phyloP scores from a whole-genome alignment of 2,113 vertebrate species.

The Tylochromis polylepis region DNA sequence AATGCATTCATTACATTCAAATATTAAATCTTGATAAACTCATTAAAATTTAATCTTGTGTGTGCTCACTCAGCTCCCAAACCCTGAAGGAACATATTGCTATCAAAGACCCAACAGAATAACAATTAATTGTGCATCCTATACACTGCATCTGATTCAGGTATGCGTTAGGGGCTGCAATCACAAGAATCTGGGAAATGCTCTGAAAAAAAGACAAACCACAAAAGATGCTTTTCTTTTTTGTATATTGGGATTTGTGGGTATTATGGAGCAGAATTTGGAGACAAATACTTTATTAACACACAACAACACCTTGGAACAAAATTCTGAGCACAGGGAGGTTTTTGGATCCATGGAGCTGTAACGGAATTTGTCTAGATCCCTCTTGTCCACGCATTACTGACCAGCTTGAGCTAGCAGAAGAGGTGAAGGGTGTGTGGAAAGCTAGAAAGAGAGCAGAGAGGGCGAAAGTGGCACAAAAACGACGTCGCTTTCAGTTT shows the following conservation, averaged over 20 bases:
- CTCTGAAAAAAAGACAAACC: neutral
- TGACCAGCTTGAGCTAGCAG: slow-evolving; percentile 18
- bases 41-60: slow-evolving; percentile 6
- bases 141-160: neutral
- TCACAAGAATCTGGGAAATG: neutral
- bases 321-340: slow-evolving; percentile 27
- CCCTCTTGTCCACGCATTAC: slow-evolving; percentile 19
- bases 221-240: neutral
- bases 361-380: slow-evolving; percentile 40
- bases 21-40: slow-evolving; percentile 28
- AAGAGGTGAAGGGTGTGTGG: neutral
- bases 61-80: neutral
- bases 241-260: neutral
- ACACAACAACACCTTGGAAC: slow-evolving; percentile 20
- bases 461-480: neutral
- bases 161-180: neutral
- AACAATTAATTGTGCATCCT: neutral
- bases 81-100: neutral
- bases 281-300: slow-evolving; percentile 37
- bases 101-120: neutral
- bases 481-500: slow-evolving; percentile 1
- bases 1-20: neutral
- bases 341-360: slow-evolving; percentile 14
- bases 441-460: neutral
- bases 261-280: neutral